A percentile compares a stretch with the other conserved stretches of the same genome.
Conservation (phyloP, 2,113 vertebrate genomes). For the Indicator indicator region DNA sequence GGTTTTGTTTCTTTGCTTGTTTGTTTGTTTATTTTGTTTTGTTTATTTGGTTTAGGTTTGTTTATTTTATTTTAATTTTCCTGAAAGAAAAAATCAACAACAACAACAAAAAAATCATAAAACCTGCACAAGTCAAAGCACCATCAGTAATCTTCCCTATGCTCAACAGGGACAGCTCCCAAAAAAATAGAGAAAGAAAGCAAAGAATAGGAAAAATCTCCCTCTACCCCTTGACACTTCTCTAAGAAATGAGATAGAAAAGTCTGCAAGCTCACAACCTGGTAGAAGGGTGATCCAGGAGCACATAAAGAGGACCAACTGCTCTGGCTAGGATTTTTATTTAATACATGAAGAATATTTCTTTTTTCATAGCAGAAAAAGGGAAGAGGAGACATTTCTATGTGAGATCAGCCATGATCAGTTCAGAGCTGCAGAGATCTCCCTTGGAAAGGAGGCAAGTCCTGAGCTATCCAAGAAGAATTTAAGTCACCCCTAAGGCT, state of each 20-base stretch:
- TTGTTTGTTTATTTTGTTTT: no score
- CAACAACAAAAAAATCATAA: neutral
- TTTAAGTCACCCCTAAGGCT: neutral
- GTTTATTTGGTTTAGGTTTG: neutral
- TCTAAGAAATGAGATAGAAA: neutral
- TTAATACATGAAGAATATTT: neutral
- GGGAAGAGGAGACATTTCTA: neutral
- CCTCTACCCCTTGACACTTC: neutral
- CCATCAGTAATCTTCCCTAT: neutral
- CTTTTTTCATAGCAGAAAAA: neutral
- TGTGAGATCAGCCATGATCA: neutral
- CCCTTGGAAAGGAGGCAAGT: neutral
- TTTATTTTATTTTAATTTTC: no score
- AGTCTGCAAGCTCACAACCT: accelerated
- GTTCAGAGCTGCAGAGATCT: neutral
- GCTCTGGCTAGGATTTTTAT: neutral
- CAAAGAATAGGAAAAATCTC: neutral
- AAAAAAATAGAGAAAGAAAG: neutral
- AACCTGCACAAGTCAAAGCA: neutral
- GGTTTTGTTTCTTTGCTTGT: no score
- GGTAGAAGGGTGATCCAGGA: neutral
- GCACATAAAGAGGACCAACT: neutral
- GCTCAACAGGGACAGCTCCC: neutral
- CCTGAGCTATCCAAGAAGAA: neutral
- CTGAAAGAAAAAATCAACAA: neutral